These are phyloP conservation scores for Neomorphus geoffroyi DNA, from an alignment of 2,797 vertebrate genomes.

Conservation along the genomic window DNA sequence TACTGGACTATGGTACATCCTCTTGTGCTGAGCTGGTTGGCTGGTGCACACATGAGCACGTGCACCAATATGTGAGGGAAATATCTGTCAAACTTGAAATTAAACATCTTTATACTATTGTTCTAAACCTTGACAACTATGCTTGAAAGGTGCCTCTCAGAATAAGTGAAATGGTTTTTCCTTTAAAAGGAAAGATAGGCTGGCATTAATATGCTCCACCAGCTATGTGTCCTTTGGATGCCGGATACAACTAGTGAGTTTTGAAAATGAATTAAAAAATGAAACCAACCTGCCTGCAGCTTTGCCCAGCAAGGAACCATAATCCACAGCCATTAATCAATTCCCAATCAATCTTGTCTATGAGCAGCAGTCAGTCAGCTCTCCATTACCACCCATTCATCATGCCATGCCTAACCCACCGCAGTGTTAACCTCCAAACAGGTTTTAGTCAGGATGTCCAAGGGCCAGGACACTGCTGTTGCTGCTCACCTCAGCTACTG, in stretches of 20 bases:
- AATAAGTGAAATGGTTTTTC: background rate
- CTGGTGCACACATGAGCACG: background rate
- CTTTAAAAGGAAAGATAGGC: background rate
- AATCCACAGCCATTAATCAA: constrained; percentile 79
- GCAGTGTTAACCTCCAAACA: constrained; percentile 60
- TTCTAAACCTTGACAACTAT: no score
- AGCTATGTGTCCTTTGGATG: background rate
- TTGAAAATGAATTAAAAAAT: constrained; percentile 48
- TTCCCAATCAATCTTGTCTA: constrained; percentile 70
- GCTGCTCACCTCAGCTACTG: constrained; percentile 89
- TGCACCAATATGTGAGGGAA: background rate
- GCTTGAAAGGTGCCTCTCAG: background rate
- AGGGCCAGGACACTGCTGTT: constrained; percentile 14
- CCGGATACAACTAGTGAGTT: constrained; percentile 16
- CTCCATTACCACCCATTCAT: constrained; percentile 75
- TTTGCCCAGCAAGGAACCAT: constrained; percentile 67
- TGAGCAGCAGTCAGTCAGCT: constrained; percentile 75
- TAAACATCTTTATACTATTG: background rate
- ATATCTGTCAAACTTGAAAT: background rate
- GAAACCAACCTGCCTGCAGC: constrained; percentile 34
- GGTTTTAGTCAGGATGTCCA: constrained; percentile 1
- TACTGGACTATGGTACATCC: background rate
- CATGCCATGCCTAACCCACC: constrained; percentile 57
- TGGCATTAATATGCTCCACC: background rate
- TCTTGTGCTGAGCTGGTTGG: background rate